Evolutionary conservation across 2,113 vertebrate genomes (phyloP).

Genomic region (Campylomormyrus tamandua): DNA sequence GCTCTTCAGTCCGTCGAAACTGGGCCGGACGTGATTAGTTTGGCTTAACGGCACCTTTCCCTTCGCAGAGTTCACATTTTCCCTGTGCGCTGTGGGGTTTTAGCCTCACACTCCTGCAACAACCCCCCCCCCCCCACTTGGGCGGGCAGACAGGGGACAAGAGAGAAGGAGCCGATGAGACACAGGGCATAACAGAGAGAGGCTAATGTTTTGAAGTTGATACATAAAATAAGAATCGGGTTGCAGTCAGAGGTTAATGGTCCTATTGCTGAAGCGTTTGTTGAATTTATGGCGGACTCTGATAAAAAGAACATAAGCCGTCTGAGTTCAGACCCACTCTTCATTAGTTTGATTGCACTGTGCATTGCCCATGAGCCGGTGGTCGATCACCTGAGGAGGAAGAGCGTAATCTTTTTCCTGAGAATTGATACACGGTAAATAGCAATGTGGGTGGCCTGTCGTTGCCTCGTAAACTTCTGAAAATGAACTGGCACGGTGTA

Average conservation of each 20-base stretch:
- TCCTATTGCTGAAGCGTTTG: background rate
- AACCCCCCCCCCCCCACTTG: background rate
- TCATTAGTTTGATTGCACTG: background rate
- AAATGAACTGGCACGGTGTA: background rate
- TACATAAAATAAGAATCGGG: background rate
- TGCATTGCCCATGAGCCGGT: background rate
- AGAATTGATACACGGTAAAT: background rate
- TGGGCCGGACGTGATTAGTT: background rate
- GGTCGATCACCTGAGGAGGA: background rate
- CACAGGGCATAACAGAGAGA: background rate
- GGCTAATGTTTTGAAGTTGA: constrained; percentile 8
- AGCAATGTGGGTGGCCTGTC: background rate
- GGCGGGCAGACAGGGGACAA: constrained; percentile 31
- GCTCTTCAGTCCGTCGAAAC: background rate
- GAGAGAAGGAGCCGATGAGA: constrained; percentile 31
- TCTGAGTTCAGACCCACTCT: background rate
- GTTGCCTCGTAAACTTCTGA: background rate
- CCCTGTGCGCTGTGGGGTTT: background rate
- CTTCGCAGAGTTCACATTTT: background rate
- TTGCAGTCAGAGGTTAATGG: background rate
- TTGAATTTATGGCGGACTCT: background rate
- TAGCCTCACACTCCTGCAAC: background rate
- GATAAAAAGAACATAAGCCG: background rate
- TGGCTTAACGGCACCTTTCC: background rate
- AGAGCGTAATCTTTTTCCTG: background rate